Evolutionary conservation across 64 coral and sea anemone genomes (phyloP).

Genomic region (Actinia tenebrosa): DNA sequence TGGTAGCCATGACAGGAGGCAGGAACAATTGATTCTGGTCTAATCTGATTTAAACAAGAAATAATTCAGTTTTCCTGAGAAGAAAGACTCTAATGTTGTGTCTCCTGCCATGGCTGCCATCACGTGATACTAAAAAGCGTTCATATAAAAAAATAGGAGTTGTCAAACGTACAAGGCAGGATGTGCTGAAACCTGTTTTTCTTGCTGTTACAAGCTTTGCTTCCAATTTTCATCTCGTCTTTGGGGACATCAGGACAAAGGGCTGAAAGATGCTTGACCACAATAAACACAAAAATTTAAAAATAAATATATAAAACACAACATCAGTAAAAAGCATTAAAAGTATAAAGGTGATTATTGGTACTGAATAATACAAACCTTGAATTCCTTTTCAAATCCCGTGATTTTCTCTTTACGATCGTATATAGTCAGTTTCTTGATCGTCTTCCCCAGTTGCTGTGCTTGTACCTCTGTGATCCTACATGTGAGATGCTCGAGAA

Average conservation of each 20-base stretch:
- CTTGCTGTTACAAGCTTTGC: neutral
- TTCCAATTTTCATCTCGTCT: neutral
- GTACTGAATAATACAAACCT: no score
- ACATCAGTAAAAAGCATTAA: no score
- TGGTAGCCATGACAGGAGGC: no score
- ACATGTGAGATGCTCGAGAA: conserved; percentile 56
- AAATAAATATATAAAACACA: no score
- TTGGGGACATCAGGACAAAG: neutral
- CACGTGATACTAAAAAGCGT: no score
- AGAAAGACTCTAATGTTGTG: no score
- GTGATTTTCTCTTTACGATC: conserved; percentile 24
- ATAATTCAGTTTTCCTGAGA: no score
- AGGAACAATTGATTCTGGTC: no score
- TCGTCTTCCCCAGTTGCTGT: conserved; percentile 13
- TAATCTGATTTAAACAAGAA: no score
- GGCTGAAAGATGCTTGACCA: neutral
- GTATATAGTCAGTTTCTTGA: conserved; percentile 33
- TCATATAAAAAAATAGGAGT: no score
- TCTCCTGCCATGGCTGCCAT: no score
- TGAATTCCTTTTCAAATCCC: conserved; percentile 59
- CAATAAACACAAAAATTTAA: neutral
- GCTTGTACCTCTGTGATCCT: conserved; percentile 65
- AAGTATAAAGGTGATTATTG: no score
- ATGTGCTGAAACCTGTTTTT: neutral
- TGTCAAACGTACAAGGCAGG: neutral